Percentiles rank a stretch among this genome's conserved stretches.
These are phyloP conservation scores for Halichoerus grypus DNA, from an alignment of 2,113 vertebrate genomes.

Conservation along the genomic window DNA sequence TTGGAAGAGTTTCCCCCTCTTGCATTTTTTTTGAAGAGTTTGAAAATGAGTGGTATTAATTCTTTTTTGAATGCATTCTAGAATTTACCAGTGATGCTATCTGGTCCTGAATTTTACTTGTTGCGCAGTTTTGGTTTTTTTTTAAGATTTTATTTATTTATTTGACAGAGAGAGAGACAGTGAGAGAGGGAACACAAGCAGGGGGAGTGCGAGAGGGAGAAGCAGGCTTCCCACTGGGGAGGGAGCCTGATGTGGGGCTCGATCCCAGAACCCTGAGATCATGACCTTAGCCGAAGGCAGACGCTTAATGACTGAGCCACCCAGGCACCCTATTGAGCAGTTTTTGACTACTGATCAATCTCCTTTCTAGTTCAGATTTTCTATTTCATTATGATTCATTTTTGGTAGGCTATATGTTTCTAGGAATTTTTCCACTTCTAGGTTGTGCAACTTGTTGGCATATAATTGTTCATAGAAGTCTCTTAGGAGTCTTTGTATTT, in stretches of 20 bases:
- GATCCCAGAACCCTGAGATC: no score
- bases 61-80: not conserved
- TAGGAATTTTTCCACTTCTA: not conserved
- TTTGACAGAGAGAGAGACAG: no score
- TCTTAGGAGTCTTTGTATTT: not conserved
- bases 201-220: no score
- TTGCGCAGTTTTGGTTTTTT: not conserved
- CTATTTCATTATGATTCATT: not conserved
- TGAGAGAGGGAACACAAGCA: no score
- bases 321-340: not conserved
- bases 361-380: not conserved
- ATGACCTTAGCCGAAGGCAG: no score
- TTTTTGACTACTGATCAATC: not conserved
- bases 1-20: not conserved
- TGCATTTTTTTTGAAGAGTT: not conserved
- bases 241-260: no score
- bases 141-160: no score
- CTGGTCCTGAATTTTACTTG: not conserved
- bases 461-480: not conserved
- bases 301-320: no score
- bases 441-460: not conserved
- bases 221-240: no score
- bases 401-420: not conserved
- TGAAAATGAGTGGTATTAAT: not conserved
- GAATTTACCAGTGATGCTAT: not conserved